Base-by-base conservation (phyloP, 2,888 invertebrate genomes). In the Conops quadrifasciatus region DNA sequence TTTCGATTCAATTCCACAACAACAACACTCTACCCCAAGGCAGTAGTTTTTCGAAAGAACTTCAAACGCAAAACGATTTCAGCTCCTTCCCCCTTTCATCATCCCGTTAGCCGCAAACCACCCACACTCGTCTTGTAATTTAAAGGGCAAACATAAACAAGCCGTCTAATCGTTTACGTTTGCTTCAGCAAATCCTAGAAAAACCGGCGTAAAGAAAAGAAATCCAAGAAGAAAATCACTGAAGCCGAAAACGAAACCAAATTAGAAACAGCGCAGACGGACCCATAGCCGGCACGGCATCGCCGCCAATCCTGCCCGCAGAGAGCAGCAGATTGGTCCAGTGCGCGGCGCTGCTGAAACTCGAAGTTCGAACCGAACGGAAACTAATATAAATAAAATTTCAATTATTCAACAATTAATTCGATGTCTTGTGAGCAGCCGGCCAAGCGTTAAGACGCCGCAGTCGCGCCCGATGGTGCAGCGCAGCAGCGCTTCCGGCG, bases 331-430 rank as follows among this genome's bases (percentile, higher is more conserved):
- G 30, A 28, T 26, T 60, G 28, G 59, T 49, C 67, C 56, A 21
- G 21, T 15, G 21, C 56, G 16, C 56, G 21, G 19, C 26, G 36
- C 4, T 24, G 58, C 11, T 2, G 19, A 4, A 62, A 36, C 2
- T 36, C 36, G 5, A n/a, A 9, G 5, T 36, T 43, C 56, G 76
- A 73, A 73, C 73, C 75, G 77, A 80, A 80, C 82, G 83, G 81
- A 83, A 83, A 84, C 83, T 83, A 82, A 84, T 84, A 84, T 85
- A 84, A 84, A 84, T 84, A 84, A 84, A 84, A 85, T 84, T 85
- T 83, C 85, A 85, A 85, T 85, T 85, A 85, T 81, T 85, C 83
- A 85, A 84, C 85, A 85, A 85, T 85, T 85, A 85, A 85, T 85
- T 85, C 82, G 74, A 81, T 78, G 84, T 85, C 82, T 81, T 82